Conservation (phyloP, 2,113 vertebrate genomes). For the Neopipo cinnamomea region DNA sequence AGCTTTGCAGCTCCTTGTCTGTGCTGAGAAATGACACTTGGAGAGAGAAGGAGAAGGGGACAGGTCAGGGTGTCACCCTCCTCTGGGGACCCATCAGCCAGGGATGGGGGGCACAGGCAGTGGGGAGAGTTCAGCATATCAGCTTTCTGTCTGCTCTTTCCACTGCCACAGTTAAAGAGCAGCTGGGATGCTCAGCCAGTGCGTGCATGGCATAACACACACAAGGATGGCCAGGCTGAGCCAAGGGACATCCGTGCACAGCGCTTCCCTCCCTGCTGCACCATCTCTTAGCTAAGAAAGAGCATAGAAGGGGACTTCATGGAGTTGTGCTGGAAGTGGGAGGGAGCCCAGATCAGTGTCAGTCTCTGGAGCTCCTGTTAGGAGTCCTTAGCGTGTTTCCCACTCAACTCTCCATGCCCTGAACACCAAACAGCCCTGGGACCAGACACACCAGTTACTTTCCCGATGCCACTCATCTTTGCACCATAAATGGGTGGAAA, state of each 20-base stretch:
- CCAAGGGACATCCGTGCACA: neutral
- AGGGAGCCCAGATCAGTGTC: neutral
- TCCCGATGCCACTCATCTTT: neutral
- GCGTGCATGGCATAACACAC: rapidly evolving
- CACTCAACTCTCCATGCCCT: rapidly evolving
- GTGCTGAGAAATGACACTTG: constrained; percentile 4
- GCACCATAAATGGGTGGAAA: neutral
- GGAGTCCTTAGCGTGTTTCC: neutral
- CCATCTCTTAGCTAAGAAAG: neutral
- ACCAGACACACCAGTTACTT: neutral
- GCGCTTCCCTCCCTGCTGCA: neutral
- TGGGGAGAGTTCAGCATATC: neutral
- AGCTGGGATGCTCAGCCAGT: neutral
- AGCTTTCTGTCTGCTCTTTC: neutral
- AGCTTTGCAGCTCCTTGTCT: neutral
- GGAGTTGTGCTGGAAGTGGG: neutral
- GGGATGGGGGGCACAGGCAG: neutral
- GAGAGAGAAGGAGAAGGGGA: neutral
- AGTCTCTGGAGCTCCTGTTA: neutral
- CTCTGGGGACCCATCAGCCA: neutral
- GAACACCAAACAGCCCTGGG: neutral
- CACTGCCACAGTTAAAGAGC: rapidly evolving
- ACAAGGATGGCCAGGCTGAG: rapidly evolving
- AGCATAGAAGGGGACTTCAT: neutral
- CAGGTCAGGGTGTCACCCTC: neutral